These are phyloP conservation scores for Ornithorhynchus anatinus DNA, from an alignment of 2,113 vertebrate species.

Conservation along the genomic window DNA sequence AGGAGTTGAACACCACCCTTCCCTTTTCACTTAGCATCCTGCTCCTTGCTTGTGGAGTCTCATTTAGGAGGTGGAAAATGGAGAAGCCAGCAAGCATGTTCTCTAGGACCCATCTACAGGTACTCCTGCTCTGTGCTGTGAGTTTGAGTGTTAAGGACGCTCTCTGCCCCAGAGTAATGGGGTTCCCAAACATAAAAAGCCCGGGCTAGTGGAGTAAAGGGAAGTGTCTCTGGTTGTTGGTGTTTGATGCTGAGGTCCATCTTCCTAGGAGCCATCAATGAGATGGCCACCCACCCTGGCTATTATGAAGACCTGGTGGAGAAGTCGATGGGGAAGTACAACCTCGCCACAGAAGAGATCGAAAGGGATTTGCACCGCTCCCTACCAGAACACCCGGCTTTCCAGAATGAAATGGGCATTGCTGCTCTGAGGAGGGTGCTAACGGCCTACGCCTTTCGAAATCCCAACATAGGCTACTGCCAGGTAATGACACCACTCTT, in stretches of 20 bases:
- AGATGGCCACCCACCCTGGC: slow-evolving; percentile 95
- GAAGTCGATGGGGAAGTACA: slow-evolving; percentile 96
- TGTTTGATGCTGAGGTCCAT: not conserved
- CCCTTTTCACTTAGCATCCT: too few relatives aligned
- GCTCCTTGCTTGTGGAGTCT: too few relatives aligned
- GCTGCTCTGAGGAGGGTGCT: slow-evolving; percentile 92
- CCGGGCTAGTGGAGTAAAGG: not conserved
- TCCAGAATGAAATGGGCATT: slow-evolving; percentile 98
- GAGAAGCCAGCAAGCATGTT: too few relatives aligned
- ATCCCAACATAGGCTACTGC: slow-evolving; percentile 98
- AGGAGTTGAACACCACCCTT: too few relatives aligned
- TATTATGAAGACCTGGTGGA: slow-evolving; percentile 98
- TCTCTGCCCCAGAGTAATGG: too few relatives aligned
- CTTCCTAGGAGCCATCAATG: slow-evolving; percentile 89
- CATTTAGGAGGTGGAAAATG: too few relatives aligned
- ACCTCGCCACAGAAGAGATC: slow-evolving; percentile 96
- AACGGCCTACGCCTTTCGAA: slow-evolving; percentile 96
- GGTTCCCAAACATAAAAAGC: not conserved
- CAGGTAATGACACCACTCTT: slow-evolving; percentile 75
- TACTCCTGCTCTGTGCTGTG: too few relatives aligned
- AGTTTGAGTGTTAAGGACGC: not conserved
- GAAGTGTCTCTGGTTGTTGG: not conserved
- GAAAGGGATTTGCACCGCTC: slow-evolving; percentile 97
- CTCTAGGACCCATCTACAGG: too few relatives aligned
- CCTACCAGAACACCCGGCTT: slow-evolving; percentile 95